phyloP scores from a whole-genome alignment of 2,113 vertebrate species.

The Chaenocephalus aceratus region DNA sequence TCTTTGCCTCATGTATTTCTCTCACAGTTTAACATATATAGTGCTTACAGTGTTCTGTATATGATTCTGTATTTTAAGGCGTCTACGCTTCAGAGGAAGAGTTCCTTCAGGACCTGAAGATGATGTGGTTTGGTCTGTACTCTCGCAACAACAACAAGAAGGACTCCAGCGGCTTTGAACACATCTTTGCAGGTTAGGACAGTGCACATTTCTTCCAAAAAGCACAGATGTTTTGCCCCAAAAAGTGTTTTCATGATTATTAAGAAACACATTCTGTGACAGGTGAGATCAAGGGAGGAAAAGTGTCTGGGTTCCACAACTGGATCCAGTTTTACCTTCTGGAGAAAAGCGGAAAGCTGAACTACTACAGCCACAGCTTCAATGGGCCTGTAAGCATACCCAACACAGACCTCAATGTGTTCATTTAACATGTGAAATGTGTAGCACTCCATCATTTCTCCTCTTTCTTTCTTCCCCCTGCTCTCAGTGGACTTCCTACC shows the following conservation, averaged over 20 bases:
- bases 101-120: conserved; percentile 88
- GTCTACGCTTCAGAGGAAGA: conserved; percentile 86
- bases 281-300: conserved; percentile 94
- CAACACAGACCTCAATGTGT: background rate
- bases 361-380: conserved; percentile 95
- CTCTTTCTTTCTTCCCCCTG: conserved; percentile 4
- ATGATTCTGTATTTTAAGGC: conserved; percentile 39
- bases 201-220: background rate
- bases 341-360: conserved; percentile 87
- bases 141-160: conserved; percentile 79
- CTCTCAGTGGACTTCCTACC: conserved; percentile 89
- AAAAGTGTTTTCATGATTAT: background rate
- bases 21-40: too few relatives aligned
- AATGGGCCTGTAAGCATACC: conserved; percentile 88
- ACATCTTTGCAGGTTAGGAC: conserved; percentile 91
- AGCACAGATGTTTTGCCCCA: background rate
- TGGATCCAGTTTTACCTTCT: conserved; percentile 95
- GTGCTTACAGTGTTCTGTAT: background rate
- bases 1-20: background rate
- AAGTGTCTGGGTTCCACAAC: conserved; percentile 96
- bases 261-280: conserved; percentile 1
- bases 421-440: background rate
- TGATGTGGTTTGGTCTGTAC: conserved; percentile 98
- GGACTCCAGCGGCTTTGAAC: conserved; percentile 96
- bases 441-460: background rate